A percentile compares a stretch with the other conserved stretches of the same genome.
Conservation (phyloP, 2,113 vertebrate genomes). For the Tiliqua scincoides region DNA sequence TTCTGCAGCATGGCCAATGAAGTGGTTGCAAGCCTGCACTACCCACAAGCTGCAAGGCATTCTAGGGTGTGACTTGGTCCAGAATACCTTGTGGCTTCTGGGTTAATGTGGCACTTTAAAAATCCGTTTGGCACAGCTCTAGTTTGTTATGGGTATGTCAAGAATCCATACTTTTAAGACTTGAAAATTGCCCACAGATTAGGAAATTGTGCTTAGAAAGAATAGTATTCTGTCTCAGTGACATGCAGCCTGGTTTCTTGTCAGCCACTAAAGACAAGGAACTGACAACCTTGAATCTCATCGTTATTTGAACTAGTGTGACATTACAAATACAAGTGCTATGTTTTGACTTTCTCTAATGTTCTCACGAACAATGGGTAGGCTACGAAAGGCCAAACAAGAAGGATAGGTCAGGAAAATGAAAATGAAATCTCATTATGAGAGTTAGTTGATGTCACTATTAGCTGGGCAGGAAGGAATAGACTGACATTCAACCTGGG, state of each 20-base stretch:
- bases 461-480: not conserved
- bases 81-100: too few species aligned
- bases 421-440: not conserved
- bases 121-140: not conserved
- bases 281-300: not conserved
- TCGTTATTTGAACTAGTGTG: not conserved
- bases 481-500: not conserved
- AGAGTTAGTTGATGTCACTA: not conserved
- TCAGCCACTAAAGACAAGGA: not conserved
- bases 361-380: not conserved
- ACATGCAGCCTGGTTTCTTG: not conserved
- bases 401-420: not conserved
- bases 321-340: not conserved
- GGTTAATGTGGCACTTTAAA: not conserved
- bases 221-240: not conserved
- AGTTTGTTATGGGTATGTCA: too few species aligned
- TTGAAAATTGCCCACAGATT: not conserved
- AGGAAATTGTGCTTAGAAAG: not conserved
- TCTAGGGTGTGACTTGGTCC: too few species aligned
- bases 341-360: not conserved
- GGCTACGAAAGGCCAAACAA: not conserved
- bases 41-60: too few species aligned
- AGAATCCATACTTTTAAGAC: not conserved
- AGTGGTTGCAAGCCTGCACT: too few species aligned
- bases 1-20: too few species aligned